phyloP scores from a whole-genome alignment of 2,113 vertebrate species.

The Natator depressus region DNA sequence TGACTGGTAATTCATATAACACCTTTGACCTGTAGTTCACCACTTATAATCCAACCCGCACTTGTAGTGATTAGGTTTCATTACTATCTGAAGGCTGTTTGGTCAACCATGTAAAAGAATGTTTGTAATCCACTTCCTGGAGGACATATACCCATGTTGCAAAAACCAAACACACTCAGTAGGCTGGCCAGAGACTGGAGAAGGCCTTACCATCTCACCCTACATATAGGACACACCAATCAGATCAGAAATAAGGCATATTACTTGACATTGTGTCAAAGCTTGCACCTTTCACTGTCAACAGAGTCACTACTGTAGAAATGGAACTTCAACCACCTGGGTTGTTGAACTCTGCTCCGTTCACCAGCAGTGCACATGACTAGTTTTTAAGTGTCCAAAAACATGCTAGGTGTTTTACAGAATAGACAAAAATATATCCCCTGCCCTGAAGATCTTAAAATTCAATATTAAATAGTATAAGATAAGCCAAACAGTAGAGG shows the following conservation, averaged over 20 bases:
- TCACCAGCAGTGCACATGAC: background rate
- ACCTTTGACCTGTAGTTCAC: background rate
- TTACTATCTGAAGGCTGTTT: background rate
- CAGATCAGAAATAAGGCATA: background rate
- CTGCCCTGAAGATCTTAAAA: background rate
- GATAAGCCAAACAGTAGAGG: conserved; percentile 4
- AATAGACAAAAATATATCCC: background rate
- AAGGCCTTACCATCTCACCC: background rate
- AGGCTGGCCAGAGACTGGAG: background rate
- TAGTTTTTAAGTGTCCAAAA: background rate
- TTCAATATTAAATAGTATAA: background rate
- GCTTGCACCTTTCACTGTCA: conserved; percentile 2
- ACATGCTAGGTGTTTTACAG: background rate
- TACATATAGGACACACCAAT: background rate
- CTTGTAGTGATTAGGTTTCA: background rate
- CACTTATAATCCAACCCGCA: background rate
- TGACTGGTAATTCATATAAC: background rate
- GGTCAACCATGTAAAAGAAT: background rate
- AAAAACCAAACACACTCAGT: background rate
- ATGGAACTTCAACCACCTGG: background rate
- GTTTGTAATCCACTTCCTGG: background rate
- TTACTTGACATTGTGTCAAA: background rate
- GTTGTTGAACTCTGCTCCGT: background rate
- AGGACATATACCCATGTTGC: background rate
- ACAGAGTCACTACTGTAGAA: background rate